Evolutionary conservation across 2,113 vertebrate genomes (phyloP), one percentile per base, ranked within the genome.

Genomic region (Micronycteris hirsuta): DNA sequence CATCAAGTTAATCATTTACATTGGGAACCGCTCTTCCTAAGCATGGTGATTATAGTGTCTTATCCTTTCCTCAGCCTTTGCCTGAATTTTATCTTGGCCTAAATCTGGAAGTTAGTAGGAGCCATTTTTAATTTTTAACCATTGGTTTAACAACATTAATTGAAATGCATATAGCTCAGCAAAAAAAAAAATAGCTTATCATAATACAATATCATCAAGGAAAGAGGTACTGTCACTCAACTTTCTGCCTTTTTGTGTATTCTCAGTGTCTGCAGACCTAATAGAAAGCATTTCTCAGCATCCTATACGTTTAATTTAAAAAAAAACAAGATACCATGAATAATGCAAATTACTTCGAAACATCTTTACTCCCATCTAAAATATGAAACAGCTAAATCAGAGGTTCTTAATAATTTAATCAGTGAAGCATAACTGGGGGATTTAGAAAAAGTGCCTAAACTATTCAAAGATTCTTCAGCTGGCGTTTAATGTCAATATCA

Each of bases 301-400:
- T 70, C 71, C 15, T 93, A 31, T 96, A 91, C 77, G 56, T 96
- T 98, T 95, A 94, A 95, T 97, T 97, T 98, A 3, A 56, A 56
- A 68, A 92, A 96, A 97, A 98, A 92, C 47, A 86, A 93, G 26
- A 86, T 94, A 93, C 76, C 71, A 93, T 95, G 95, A 96, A 96
- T 97, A 96, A 97, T 95, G 91, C 56, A 82, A 93, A 94, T 96
- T 12, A 95, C 92, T 97, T 97, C 38, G 87, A 86, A 96, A 87
- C 68, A 95, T 89, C 95, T 97, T 97, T 76, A 87, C 38, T 56
- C 56, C 54, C 58, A 96, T 97, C 83, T 93, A 33, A 93, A 88
- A 67, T 97, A 93, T 47, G 33, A 85, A 93, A 93, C 61, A 92
- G 77, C 74, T 96, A 94, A 94, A 95, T 97, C 84, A 97, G 90